phyloP scores from a whole-genome alignment of 1,140 invertebrate genomes.

The Bombus ignitus region DNA sequence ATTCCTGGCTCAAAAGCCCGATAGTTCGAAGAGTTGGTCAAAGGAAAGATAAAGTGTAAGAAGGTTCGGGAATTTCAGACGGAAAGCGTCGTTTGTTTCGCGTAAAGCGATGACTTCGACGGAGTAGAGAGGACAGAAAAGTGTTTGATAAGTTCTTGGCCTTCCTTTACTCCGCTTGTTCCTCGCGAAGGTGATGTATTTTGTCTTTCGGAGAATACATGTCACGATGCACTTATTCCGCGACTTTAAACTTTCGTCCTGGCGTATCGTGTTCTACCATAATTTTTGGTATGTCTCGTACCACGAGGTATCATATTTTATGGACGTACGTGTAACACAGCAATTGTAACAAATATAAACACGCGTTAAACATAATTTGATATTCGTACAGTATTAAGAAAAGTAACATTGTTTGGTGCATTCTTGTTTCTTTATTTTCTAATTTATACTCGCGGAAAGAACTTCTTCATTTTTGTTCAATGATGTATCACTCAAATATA shows the following conservation, averaged over 20 bases:
- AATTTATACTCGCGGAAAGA: too few relatives aligned
- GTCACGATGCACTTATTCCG: background rate
- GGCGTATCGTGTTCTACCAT: background rate
- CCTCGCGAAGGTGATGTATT: background rate
- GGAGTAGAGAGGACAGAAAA: conserved; percentile 31
- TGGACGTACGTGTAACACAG: background rate
- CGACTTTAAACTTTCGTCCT: background rate
- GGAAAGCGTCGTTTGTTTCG: conserved; percentile 13
- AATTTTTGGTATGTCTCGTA: background rate
- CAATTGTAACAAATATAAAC: background rate
- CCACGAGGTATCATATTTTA: background rate
- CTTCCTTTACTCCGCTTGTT: background rate
- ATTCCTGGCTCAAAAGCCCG: background rate
- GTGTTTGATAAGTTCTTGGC: conserved; percentile 53
- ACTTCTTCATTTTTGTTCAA: too few relatives aligned
- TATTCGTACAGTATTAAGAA: too few relatives aligned
- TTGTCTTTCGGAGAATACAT: conserved; percentile 14
- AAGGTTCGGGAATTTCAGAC: background rate
- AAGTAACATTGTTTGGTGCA: too few relatives aligned
- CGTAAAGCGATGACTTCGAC: conserved; percentile 18
- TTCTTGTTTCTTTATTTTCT: too few relatives aligned
- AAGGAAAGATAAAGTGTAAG: conserved; percentile 1
- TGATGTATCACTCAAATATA: too few relatives aligned
- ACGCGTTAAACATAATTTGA: background rate
- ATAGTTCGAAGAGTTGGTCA: background rate